These are phyloP conservation scores for Xenopus tropicalis DNA, from an alignment of 2,113 vertebrate genomes.

Conservation along the genomic window DNA sequence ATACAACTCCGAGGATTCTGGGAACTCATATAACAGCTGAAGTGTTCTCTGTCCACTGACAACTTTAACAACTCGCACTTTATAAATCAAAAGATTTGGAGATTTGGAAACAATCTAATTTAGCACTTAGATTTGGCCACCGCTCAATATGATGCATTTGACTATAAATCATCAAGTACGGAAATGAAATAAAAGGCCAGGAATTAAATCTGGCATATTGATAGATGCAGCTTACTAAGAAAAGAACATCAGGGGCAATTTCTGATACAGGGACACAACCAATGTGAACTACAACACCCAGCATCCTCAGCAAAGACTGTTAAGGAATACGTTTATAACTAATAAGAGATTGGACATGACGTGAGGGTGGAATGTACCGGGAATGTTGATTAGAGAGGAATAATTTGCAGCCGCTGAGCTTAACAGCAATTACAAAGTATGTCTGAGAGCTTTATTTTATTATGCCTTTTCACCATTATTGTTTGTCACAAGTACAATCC, in stretches of 20 bases:
- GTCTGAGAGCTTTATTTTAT: background rate
- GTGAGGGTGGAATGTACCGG: background rate
- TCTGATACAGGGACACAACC: background rate
- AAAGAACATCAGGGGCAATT: background rate
- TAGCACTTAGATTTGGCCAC: conserved; percentile 1
- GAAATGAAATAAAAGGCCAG: background rate
- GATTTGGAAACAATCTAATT: conserved; percentile 3
- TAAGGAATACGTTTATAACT: too few species aligned
- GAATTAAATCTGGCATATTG: background rate
- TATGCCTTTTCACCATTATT: background rate
- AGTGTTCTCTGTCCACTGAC: background rate
- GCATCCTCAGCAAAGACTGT: too few species aligned
- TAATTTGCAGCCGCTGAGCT: background rate
- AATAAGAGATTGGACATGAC: too few species aligned
- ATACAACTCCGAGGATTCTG: background rate
- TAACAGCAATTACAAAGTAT: background rate
- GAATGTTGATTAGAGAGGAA: background rate
- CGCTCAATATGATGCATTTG: background rate
- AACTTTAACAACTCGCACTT: background rate
- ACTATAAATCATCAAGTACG: background rate
- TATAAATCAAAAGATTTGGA: conserved; percentile 1
- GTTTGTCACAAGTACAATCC: conserved; percentile 5
- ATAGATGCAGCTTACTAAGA: background rate
- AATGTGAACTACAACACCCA: background rate
- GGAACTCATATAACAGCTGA: background rate